phyloP scores from a whole-genome alignment of 2,113 vertebrate genomes.

The Neotragus pygmaeus region DNA sequence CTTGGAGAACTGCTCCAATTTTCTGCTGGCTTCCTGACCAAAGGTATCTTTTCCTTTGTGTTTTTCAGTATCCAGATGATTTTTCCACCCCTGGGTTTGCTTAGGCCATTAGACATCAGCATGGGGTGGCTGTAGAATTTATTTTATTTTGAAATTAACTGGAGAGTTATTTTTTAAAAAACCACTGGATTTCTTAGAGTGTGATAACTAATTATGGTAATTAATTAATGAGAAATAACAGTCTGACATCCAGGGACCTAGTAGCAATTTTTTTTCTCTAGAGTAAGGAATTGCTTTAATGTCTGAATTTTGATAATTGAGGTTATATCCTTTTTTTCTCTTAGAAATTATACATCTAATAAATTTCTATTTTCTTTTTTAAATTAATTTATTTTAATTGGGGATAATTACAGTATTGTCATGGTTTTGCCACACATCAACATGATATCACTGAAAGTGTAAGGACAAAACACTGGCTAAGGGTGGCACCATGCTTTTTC shows the following conservation, averaged over 20 bases:
- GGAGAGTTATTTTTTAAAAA: not conserved
- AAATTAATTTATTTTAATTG: not conserved
- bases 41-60: slow-evolving; percentile 61
- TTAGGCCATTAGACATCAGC: not conserved
- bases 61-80: not conserved
- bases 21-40: slow-evolving; percentile 46
- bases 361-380: not conserved
- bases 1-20: slow-evolving; percentile 29
- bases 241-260: not conserved
- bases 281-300: not conserved
- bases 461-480: not conserved
- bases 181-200: not conserved
- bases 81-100: not conserved
- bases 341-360: not conserved
- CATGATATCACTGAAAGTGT: not conserved
- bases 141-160: slow-evolving; percentile 14
- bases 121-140: not conserved
- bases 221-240: not conserved
- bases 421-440: not conserved
- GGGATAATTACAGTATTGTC: not conserved
- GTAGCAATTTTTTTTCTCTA: not conserved
- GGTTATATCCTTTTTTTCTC: not conserved
- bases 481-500: slow-evolving; percentile 26
- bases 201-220: not conserved
- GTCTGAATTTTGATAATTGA: not conserved